phyloP scores from a whole-genome alignment of 2,797 vertebrate genomes.

The Alcedo atthis region DNA sequence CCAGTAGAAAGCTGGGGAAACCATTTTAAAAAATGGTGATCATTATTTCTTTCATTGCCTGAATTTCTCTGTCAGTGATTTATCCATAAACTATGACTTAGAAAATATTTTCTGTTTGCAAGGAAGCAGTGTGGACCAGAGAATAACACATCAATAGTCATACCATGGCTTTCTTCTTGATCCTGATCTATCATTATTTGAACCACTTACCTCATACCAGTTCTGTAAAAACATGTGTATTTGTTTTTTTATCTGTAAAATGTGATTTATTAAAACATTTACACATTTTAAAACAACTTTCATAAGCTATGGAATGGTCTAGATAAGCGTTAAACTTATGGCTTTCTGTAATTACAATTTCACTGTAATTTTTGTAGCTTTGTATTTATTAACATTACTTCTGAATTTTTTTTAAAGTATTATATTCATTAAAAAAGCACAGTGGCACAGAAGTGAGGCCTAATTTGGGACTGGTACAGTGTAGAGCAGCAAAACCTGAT shows the following conservation, averaged over 20 bases:
- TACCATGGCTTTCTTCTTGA: background rate
- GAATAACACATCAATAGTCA: background rate
- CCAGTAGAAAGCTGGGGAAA: conserved; percentile 5
- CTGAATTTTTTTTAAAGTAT: background rate
- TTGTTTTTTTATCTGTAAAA: background rate
- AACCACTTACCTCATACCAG: background rate
- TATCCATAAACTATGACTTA: background rate
- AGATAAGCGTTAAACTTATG: background rate
- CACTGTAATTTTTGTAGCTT: background rate
- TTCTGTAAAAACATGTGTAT: background rate
- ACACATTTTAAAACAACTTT: background rate
- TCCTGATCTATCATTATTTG: background rate
- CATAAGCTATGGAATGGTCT: background rate
- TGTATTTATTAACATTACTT: background rate
- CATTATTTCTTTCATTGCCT: conserved; percentile 18
- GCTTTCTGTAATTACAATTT: background rate
- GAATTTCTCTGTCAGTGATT: conserved; percentile 7
- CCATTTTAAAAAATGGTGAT: background rate
- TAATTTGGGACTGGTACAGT: background rate
- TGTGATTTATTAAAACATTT: background rate
- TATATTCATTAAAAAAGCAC: background rate
- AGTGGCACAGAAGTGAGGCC: background rate
- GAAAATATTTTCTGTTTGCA: conserved; percentile 32
- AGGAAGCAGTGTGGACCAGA: background rate
- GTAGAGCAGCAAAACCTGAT: conserved; percentile 26